These are phyloP conservation scores for Microcebus ravelobensis DNA, from an alignment of 2,113 vertebrate species.

Conservation along the genomic window DNA sequence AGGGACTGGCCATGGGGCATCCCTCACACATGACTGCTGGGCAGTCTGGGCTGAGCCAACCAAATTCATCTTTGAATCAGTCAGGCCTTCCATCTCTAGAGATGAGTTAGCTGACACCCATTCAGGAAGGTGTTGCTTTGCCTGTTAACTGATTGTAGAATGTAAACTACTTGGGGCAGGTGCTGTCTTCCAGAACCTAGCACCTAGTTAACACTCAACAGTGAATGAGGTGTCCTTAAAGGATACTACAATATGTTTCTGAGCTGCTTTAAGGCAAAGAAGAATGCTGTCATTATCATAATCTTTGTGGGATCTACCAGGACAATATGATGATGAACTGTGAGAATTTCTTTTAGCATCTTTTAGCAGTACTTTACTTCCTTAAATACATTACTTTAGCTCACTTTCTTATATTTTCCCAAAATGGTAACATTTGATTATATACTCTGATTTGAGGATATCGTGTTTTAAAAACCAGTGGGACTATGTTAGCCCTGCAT, in stretches of 20 bases:
- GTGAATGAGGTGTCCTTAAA: background rate
- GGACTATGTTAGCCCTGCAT: background rate
- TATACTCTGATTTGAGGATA: background rate
- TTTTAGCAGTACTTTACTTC: background rate
- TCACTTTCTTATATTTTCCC: background rate
- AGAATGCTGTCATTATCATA: background rate
- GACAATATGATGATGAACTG: background rate
- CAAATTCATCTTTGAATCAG: background rate
- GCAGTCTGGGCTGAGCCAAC: background rate
- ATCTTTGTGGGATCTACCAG: background rate
- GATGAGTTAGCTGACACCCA: background rate
- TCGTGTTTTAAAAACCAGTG: background rate
- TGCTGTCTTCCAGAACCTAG: background rate
- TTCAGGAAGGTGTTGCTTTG: background rate
- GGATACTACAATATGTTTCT: background rate
- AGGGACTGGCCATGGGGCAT: background rate
- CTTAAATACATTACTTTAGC: background rate
- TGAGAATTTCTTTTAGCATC: background rate
- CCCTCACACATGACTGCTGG: background rate
- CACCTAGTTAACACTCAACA: background rate
- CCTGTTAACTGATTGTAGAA: background rate
- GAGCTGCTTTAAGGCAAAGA: background rate
- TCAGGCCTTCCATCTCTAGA: background rate
- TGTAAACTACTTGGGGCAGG: background rate
- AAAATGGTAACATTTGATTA: background rate